These are phyloP conservation scores for Brachionus asplanchnoidis DNA, from an alignment of 1,140 invertebrate species.

Conservation along the genomic window DNA sequence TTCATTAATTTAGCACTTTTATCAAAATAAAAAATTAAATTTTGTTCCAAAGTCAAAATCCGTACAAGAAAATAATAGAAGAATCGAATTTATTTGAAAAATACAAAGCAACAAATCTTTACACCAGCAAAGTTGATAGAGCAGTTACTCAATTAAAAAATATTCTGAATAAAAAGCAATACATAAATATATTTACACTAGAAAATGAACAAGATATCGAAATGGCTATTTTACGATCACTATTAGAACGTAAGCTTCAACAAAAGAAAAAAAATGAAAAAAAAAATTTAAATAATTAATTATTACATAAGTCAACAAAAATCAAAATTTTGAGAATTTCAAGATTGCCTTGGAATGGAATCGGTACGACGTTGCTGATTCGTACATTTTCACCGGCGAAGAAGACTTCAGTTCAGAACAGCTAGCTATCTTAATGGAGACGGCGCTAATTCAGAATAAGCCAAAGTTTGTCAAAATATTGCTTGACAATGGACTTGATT, in stretches of 20 bases:
- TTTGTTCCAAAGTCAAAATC: too few relatives aligned
- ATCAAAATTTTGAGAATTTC: conserved; percentile 42
- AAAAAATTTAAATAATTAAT: not conserved
- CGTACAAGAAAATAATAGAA: too few relatives aligned
- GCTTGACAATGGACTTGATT: conserved; percentile 91
- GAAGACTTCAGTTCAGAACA: conserved; percentile 36
- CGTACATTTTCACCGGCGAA: conserved; percentile 44
- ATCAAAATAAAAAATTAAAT: too few relatives aligned
- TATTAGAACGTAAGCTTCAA: conserved; percentile 25
- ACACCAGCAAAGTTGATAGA: not conserved
- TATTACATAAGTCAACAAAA: not conserved
- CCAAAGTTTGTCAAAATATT: conserved; percentile 94
- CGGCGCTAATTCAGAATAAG: conserved; percentile 87
- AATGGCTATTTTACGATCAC: not conserved
- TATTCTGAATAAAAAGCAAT: not conserved
- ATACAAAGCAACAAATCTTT: not conserved
- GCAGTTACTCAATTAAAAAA: not conserved
- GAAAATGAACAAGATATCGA: conserved; percentile 33
- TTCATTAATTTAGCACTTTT: too few relatives aligned
- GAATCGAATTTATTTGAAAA: not conserved
- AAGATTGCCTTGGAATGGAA: conserved; percentile 45
- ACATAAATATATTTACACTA: conserved; percentile 4
- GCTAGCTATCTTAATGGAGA: conserved; percentile 57
- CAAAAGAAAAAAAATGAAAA: not conserved
- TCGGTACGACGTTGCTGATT: conserved; percentile 43